phyloP scores from a whole-genome alignment of 2,113 vertebrate species.

The Actenoides hombroni region DNA sequence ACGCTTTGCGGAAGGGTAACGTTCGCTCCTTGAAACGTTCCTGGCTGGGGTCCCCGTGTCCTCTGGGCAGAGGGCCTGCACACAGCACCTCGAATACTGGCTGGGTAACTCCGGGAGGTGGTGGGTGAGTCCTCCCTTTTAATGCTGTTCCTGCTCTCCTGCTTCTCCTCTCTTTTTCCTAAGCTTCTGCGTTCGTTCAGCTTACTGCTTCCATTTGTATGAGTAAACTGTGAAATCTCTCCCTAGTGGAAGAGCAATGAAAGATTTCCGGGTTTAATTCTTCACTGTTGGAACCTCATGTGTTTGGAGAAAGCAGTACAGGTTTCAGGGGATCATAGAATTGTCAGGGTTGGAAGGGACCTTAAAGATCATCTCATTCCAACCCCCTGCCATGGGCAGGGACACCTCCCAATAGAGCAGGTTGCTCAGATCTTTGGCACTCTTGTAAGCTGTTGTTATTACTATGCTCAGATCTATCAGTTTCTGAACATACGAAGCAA shows the following conservation, averaged over 20 bases:
- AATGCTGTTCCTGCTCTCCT: background rate
- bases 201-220: background rate
- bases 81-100: background rate
- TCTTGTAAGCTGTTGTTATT: background rate
- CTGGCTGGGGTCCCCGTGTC: background rate
- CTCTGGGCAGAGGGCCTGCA: background rate
- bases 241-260: background rate
- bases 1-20: fast-evolving
- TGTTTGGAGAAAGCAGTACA: background rate
- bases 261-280: background rate
- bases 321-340: background rate
- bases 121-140: background rate
- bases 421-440: background rate
- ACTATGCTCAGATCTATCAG: background rate
- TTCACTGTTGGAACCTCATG: background rate
- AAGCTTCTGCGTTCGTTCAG: background rate
- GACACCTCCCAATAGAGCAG: too few species aligned
- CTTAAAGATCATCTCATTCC: too few species aligned
- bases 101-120: background rate
- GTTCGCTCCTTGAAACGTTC: fast-evolving
- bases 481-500: background rate
- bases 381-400: too few species aligned
- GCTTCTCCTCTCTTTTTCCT: background rate
- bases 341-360: too few species aligned
- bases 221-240: background rate